Base-by-base conservation (phyloP, 2,888 invertebrate species). In the Caenorhabditis zanzibari region DNA sequence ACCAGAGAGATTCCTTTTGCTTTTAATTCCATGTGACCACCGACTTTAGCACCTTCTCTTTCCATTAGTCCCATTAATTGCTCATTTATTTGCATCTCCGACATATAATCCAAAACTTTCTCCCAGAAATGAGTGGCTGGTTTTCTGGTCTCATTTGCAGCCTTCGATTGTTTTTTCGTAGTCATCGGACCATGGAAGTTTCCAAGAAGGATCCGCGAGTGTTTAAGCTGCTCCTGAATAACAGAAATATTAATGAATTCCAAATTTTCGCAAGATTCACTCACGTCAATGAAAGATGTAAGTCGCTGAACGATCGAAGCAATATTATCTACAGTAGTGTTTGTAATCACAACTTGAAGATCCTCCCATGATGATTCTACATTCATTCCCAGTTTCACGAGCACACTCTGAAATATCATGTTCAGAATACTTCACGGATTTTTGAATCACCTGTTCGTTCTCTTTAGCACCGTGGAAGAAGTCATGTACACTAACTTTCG, bases 291-390 rank as follows among this genome's bases (percentile, higher is more conserved):
- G 94, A 99, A 99, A 93, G 98, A 97, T 90, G 97, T 97, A 44
- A 99, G 94, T 92, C 98, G 98, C 86, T 96, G 95, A 93, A 96
- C 96, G 96, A 99, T 98, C 94, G 98, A 98, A 64, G 97, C 94
- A 81, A 99, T 94, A 94, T 99, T 98, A 0, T 97, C 96, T 0
- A 98, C 97, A 1, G 98, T 99, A 64, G 97, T 97, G 93, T 97
- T 96, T 6, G 96, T 96, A 92, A 99, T 97, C 95, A 99, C 96
- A 90, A 98, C 95, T 94, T 99, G 98, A 56, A 98, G 94, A 92
- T 96, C 97, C 92, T 97, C 96, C 98, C 98, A 99, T 84, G 95
- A 95, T 2, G 85, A 80, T 24, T 77, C 63, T 24, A 90, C 75
- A 35, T 89, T 84, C 59, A 90, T 79, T 26, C 73, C 81, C 24